Base-by-base conservation (phyloP, 1,140 invertebrate genomes). In the Andrena cerasifolii region DNA sequence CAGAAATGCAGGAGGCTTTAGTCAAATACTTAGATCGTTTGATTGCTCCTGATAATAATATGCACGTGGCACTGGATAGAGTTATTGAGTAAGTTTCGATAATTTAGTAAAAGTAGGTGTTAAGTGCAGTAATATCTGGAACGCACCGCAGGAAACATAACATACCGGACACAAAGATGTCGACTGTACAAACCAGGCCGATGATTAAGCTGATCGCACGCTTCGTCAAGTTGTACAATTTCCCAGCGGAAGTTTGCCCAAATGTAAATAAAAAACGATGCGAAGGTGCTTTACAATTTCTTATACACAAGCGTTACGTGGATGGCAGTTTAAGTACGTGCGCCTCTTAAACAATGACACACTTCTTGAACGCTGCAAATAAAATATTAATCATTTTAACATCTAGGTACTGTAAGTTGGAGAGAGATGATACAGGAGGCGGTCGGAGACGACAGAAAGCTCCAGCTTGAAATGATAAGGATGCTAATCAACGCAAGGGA, bases 381-480 rank as follows among this genome's bases (percentile, higher is more conserved):
- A 47, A 70, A 51, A 63, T 12, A 7, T 54, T 24, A 33, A 51
- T 51, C 7, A 12, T 80, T 67, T 72, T 58, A 61, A 58, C 78
- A 66, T 31, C 0, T 62, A 95, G 94, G 93, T 82, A 87, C 87
- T 28, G 93, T 94, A 79, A 94, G 95, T 82, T 96, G 94, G 91
- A 93, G 94, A 78, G 96, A 96, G 91, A 94, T 96, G 93, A 93
- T 94, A 0, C 94, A 94, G 84, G 95, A 96, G 88, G 94, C 94
- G 18, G 91, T 95, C n/a, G 92, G 92, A 26, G 88, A 93, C 65
- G 91, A 94, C 71, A 53, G 85, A 36, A 91, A 93, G 49, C 79
- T 96, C 7, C 94, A 95, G 83, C 67, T 91, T 31, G 94, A 95
- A 80, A 86, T 95, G 26, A 89, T 96, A 1, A 76, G 56, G 21